Evolutionary conservation across 2,113 vertebrate species (phyloP), one percentile per base, ranked within the genome.

Genomic region (Alces alces): DNA sequence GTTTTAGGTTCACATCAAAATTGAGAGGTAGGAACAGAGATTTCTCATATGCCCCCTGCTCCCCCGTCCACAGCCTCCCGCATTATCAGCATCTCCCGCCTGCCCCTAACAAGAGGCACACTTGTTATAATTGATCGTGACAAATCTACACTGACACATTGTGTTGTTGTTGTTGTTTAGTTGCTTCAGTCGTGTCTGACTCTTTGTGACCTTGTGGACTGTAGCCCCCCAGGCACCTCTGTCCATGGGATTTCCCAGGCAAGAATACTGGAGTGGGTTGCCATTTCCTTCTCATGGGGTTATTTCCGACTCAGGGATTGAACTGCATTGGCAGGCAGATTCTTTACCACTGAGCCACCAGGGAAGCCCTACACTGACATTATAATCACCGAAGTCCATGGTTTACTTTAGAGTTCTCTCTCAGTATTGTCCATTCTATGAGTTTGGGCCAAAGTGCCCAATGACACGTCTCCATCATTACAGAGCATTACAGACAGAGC

Each of bases 51-150:
- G 3, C 27, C 13, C 11, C 23, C 90, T 8, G 33, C 52, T 27
- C 33, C 57, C 27, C 3, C 1, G 8, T 3, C 25, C 43, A 14
- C 52, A 10, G 52, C n/a, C 27, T 27, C 54, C 52, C 33, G 13
- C 27, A 1, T 3, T 1, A 10, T 28, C 7, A 33, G 23, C 66
- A 45, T 11, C 17, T 5, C 12, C 16, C 43, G 1, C 6, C 33
- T 14, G 30, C 33, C 61, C 7, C 61, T 16, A 8, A 43, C 16
- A 25, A 6, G 27, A 1, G 6, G 9, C 0, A 14, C 19, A 7
- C 9, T 39, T 28, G 50, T 13, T 47, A 9, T 10, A 5, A 15
- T 1, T 0, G 7, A 36, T 3, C 0, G 4, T 0, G 28, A 52
- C 28, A 33, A 28, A 14, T 25, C 86, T 17, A 0, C 2, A 6